Base-by-base conservation (phyloP, 2,888 invertebrate genomes). In the Gerris lacustris region DNA sequence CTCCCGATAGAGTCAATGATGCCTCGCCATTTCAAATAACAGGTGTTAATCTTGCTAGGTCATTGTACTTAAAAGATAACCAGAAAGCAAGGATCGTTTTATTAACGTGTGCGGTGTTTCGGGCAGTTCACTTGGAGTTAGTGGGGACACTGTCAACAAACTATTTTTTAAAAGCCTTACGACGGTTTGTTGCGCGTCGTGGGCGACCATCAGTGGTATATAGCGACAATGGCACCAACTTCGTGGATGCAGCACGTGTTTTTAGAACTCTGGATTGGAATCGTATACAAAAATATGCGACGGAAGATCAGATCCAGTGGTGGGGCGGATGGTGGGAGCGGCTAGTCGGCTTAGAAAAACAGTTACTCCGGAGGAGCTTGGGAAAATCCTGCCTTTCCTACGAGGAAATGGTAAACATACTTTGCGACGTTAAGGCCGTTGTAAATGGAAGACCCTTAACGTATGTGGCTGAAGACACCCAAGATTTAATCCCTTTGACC, bases 181-280 rank as follows among this genome's bases (percentile, higher is more conserved):
- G 77, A 45, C 71, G 79, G 66, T 80, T 81, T 69, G 74, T 79
- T n/a, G 75, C 77, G 1, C 71, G 79, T 63, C 72, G 78, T 44
- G 79, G 80, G 79, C 77, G 67, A 77, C 77, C 47, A 7, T 7
- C 47, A 6, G 47, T 47, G 7, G 47, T 47, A 6, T 47, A 47
- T 11, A 47, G 47, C 43, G 81, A 82, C 70, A 81, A 81, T 70
- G 80, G 79, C 0, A 78, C 78, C 0, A 80, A 80, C 73, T 82
- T 82, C 73, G 72, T 76, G 0, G 78, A 80, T 1, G 74, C 78
- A 0, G 73, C 74, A 6, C 80, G 78, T 73, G 78, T 82, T 15
- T 82, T 83, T 74, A 81, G 82, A 73, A 82, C 83, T 77, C 81
- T 84, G 0, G 82, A 84, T 73, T 83, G 83, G 75, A 82, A 81